Conservation (phyloP, 2,888 invertebrate species). For the Nezara viridula region DNA sequence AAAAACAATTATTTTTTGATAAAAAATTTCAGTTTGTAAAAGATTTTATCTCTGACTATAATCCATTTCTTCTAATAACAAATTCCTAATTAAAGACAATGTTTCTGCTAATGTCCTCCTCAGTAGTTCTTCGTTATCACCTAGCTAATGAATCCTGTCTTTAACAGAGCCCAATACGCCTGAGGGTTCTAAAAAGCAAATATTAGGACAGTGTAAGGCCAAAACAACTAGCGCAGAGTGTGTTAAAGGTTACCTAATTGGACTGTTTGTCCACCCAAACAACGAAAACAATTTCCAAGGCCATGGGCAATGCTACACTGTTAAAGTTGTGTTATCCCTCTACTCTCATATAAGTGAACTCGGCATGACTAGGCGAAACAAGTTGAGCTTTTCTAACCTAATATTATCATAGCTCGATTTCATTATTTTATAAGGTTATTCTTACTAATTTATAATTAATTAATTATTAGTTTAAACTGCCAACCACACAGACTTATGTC, state of each 20-base stretch:
- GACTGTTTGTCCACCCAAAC: neutral
- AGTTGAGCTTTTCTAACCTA: neutral
- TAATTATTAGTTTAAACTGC: too few species aligned
- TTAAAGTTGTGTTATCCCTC: neutral
- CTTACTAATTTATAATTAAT: too few species aligned
- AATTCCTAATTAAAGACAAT: neutral
- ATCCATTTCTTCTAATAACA: neutral
- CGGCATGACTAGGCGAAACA: neutral
- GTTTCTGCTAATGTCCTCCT: neutral
- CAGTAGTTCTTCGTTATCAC: neutral
- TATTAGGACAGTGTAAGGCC: slow-evolving; percentile 8
- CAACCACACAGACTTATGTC: too few species aligned
- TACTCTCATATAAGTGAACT: neutral
- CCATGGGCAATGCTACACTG: neutral
- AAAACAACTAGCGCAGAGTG: neutral
- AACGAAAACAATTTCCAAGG: slow-evolving; percentile 8
- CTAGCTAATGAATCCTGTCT: neutral
- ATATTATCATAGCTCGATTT: too few species aligned
- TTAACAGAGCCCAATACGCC: neutral
- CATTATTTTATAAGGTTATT: too few species aligned
- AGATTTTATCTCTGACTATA: too few species aligned
- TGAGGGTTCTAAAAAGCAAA: neutral
- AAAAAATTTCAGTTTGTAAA: too few species aligned
- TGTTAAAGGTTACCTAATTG: neutral
- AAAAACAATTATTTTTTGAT: too few species aligned